Percentiles rank a stretch among this genome's conserved stretches.
Evolutionary conservation across 2,113 vertebrate genomes (phyloP).

Genomic region (Neoarius graeffei): DNA sequence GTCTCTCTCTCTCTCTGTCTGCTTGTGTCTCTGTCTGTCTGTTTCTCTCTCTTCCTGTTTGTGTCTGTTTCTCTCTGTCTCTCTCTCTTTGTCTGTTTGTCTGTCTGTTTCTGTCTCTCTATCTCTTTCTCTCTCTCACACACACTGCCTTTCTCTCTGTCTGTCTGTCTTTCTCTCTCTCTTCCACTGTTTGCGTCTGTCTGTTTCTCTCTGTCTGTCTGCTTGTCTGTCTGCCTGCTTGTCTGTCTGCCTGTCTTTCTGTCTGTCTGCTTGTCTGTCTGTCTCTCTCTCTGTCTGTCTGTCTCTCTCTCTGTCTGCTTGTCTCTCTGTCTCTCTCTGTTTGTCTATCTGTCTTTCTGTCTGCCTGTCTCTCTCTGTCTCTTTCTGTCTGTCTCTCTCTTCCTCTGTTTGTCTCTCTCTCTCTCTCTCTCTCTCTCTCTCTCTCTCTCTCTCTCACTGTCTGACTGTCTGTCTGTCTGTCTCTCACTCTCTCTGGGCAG

Average conservation of each 20-base stretch:
- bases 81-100: no score
- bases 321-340: conserved; percentile 6
- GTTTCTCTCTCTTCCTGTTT: no score
- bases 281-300: not conserved
- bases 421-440: no score
- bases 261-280: not conserved
- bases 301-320: not conserved
- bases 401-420: not conserved
- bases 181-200: no score
- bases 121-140: no score
- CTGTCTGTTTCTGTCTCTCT: no score
- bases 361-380: not conserved
- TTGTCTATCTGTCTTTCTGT: not conserved
- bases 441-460: not conserved
- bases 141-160: no score
- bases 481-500: not conserved
- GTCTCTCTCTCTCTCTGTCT: no score
- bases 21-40: no score
- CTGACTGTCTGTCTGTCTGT: not conserved
- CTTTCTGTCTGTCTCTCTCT: not conserved
- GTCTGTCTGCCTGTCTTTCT: not conserved
- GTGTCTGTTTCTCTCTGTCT: no score
- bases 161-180: conserved; percentile 1
- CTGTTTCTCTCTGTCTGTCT: not conserved
- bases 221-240: not conserved